These are phyloP conservation scores for Plecturocebus donacophilus DNA, from an alignment of 2,113 vertebrate genomes.

Conservation along the genomic window DNA sequence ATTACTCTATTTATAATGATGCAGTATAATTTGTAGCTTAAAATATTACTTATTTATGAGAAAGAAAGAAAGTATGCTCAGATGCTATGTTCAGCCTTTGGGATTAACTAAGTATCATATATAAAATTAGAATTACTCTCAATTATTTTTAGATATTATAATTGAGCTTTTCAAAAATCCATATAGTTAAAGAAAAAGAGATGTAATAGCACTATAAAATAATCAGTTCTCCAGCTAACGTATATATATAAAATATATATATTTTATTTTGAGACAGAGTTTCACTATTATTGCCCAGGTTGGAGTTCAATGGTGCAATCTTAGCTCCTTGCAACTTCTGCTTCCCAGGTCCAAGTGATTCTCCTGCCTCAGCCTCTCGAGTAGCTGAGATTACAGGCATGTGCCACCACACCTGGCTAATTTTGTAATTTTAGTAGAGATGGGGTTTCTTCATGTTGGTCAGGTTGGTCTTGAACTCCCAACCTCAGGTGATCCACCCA, in stretches of 20 bases:
- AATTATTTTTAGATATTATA: background rate
- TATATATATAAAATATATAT: accelerated
- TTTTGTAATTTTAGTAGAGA: no score
- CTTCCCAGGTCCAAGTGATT: no score
- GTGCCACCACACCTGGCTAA: no score
- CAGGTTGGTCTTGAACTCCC: no score
- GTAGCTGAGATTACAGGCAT: no score
- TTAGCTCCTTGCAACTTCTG: no score
- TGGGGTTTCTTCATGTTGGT: no score
- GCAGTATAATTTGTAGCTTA: background rate
- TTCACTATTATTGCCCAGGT: no score
- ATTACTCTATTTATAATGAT: constrained; percentile 49
- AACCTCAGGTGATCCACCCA: no score
- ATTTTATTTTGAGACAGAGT: no score
- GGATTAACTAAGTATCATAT: constrained; percentile 4
- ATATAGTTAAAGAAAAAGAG: constrained; percentile 35
- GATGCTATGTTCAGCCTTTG: background rate
- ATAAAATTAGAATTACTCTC: constrained; percentile 30
- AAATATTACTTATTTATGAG: constrained; percentile 29
- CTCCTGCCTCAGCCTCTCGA: no score
- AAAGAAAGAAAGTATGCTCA: background rate
- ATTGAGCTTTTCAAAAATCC: background rate
- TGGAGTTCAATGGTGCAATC: no score
- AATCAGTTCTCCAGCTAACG: background rate
- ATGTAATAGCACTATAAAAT: background rate